Conservation (phyloP, 2,888 invertebrate species). For the Homarus gammarus region DNA sequence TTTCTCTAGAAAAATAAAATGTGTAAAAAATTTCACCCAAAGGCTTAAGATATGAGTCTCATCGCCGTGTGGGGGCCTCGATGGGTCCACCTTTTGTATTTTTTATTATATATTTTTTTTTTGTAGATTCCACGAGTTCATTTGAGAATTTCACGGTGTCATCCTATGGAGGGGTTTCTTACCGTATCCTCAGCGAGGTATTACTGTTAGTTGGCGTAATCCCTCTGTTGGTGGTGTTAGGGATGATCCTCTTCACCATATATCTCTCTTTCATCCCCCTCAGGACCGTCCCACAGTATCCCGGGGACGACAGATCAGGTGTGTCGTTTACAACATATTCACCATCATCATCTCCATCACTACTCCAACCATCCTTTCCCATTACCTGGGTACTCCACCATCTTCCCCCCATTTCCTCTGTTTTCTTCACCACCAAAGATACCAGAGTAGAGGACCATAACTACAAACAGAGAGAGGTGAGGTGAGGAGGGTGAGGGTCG, state of each 20-base stretch:
- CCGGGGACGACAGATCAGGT: neutral
- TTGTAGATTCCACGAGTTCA: conserved; percentile 50
- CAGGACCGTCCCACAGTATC: neutral
- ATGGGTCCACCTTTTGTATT: neutral
- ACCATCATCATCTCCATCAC: neutral
- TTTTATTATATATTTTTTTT: neutral
- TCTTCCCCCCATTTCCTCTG: neutral
- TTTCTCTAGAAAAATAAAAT: too few relatives aligned
- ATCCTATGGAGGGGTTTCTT: conserved; percentile 36
- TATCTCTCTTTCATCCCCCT: conserved; percentile 39
- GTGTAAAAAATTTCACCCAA: neutral
- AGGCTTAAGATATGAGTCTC: neutral
- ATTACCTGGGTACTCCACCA: neutral
- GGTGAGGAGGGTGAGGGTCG: too few relatives aligned
- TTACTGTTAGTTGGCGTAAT: conserved; percentile 17
- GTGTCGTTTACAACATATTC: too few relatives aligned
- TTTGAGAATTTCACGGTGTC: conserved; percentile 56
- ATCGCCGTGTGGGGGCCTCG: neutral
- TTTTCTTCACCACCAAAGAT: too few relatives aligned
- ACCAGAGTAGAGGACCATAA: neutral
- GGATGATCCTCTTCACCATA: conserved; percentile 45
- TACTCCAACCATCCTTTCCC: neutral
- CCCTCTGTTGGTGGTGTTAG: conserved; percentile 40
- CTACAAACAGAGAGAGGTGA: too few relatives aligned
- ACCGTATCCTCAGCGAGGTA: conserved; percentile 12